Percentiles rank a stretch among this genome's conserved stretches.
Conservation (phyloP, 2,113 vertebrate species). For the Empidonax traillii region DNA sequence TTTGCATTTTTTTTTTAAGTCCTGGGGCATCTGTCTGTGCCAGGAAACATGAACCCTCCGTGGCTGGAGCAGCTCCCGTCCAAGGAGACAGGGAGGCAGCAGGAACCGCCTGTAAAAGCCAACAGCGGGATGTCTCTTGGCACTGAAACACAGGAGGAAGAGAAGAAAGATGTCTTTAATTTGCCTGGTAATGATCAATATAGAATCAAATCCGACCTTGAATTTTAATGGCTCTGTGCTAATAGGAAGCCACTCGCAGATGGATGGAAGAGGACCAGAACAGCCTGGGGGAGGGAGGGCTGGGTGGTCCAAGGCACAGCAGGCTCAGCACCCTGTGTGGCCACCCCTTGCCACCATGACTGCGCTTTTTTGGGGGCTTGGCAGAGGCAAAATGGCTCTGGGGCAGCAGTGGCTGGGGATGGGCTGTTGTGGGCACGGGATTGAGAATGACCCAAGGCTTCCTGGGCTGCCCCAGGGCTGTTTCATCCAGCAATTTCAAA, state of each 20-base stretch:
- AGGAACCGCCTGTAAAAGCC: not conserved
- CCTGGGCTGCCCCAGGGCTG: not conserved
- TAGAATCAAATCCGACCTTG: conserved; percentile 36
- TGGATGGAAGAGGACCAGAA: not conserved
- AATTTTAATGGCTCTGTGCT: conserved; percentile 45
- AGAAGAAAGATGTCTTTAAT: conserved; percentile 69
- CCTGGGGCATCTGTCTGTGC: not conserved
- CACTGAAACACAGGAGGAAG: not conserved
- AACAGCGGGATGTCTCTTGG: conserved; percentile 1
- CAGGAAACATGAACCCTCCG: not conserved
- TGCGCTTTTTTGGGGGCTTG: not conserved
- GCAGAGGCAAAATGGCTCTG: not conserved
- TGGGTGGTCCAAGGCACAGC: not conserved
- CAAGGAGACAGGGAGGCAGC: not conserved
- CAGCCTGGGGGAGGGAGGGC: not conserved
- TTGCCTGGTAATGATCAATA: conserved; percentile 60
- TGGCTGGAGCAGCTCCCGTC: not conserved
- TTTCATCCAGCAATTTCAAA: not conserved
- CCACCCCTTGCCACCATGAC: not conserved
- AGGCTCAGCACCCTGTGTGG: not conserved
- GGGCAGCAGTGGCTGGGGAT: not conserved
- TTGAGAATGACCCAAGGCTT: not conserved
- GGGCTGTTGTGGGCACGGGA: not conserved
- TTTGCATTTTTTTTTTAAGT: not conserved
- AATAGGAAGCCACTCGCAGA: not conserved